These are phyloP conservation scores for Nebria ingens DNA, from an alignment of 1,140 invertebrate species.

Conservation along the genomic window DNA sequence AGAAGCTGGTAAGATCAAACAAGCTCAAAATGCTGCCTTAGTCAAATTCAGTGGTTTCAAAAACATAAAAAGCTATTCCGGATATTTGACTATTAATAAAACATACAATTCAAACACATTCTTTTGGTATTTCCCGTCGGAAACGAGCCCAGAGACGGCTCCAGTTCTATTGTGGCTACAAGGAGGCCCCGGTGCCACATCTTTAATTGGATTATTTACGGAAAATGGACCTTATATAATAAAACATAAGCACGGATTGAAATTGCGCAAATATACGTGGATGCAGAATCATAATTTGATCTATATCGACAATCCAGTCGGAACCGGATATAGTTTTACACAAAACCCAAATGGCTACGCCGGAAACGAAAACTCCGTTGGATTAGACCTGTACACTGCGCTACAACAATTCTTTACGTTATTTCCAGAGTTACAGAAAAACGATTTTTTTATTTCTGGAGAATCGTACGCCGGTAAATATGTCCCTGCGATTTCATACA, in stretches of 20 bases:
- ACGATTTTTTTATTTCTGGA: conserved; percentile 65
- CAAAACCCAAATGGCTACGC: conserved; percentile 48
- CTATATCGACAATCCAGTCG: conserved; percentile 83
- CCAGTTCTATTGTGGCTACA: conserved; percentile 67
- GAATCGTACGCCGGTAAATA: conserved; percentile 82
- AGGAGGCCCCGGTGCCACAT: conserved; percentile 61
- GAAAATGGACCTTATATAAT: conserved; percentile 54
- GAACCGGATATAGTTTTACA: conserved; percentile 67
- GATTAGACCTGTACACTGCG: conserved; percentile 50
- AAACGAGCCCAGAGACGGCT: conserved; percentile 35
- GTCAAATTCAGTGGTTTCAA: conserved; percentile 23
- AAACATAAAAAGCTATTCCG: conserved; percentile 40
- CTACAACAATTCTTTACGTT: conserved; percentile 61
- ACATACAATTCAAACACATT: conserved; percentile 56
- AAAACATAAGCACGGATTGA: conserved; percentile 34
- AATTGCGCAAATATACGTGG: conserved; percentile 56
- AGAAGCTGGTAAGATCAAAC: conserved; percentile 38
- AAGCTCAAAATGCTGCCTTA: conserved; percentile 27
- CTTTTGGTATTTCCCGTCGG: conserved; percentile 69
- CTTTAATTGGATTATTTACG: conserved; percentile 59
- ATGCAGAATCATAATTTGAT: conserved; percentile 59
- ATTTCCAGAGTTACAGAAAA: conserved; percentile 54
- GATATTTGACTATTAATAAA: conserved; percentile 61
- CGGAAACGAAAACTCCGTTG: conserved; percentile 53
- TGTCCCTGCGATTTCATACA: conserved; percentile 62